phyloP scores from a whole-genome alignment of 1,140 invertebrate species.

The Doryteuthis pealeii region DNA sequence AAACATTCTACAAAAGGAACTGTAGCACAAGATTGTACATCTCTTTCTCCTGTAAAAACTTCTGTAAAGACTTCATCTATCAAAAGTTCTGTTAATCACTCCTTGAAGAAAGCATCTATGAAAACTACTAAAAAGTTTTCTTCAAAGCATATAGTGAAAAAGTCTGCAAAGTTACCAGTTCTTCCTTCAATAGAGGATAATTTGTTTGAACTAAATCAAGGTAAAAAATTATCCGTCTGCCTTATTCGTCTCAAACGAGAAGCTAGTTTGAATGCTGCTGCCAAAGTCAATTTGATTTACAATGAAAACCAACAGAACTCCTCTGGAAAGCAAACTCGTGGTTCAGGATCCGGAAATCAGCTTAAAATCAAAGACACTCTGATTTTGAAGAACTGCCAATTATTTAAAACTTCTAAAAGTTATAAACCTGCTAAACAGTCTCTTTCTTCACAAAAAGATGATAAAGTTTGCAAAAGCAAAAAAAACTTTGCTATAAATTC shows the following conservation, averaged over 20 bases:
- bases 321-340: not conserved
- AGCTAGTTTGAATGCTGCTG: slow-evolving; percentile 43
- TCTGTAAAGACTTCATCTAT: not conserved
- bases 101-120: not conserved
- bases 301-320: not conserved
- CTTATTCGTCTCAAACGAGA: slow-evolving; percentile 31
- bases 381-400: too few relatives aligned
- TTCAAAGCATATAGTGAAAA: too few relatives aligned
- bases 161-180: too few relatives aligned
- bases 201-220: not conserved
- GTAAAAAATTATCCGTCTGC: slow-evolving; percentile 5
- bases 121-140: not conserved
- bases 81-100: not conserved
- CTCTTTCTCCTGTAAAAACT: not conserved
- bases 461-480: too few relatives aligned
- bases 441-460: too few relatives aligned
- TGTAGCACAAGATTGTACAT: not conserved
- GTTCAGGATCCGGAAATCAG: too few relatives aligned
- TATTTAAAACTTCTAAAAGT: too few relatives aligned
- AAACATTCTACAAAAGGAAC: not conserved
- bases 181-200: not conserved
- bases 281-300: slow-evolving; percentile 40
- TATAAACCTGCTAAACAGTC: too few relatives aligned
- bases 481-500: too few relatives aligned
- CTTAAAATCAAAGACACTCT: too few relatives aligned